Conservation (phyloP, 64 coral and sea anemone species). For the Dendronephthya gigantea region DNA sequence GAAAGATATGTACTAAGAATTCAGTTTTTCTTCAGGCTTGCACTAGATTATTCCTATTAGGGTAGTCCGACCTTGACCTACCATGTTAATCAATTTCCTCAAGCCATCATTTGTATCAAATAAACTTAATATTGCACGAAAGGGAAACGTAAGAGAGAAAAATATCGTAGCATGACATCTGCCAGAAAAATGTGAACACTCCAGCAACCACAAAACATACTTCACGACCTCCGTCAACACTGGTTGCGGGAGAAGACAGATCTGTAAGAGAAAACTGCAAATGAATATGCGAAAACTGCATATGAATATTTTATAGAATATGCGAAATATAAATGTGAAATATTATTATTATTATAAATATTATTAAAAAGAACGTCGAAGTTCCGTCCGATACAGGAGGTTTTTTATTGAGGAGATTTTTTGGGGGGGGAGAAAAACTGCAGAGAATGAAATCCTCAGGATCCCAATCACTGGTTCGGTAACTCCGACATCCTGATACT, state of each 20-base stretch:
- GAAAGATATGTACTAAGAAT: background rate
- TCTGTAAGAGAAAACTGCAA: background rate
- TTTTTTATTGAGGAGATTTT: no score
- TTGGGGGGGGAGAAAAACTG: no score
- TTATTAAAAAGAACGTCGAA: no score
- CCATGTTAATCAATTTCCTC: conserved; percentile 73
- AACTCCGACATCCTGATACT: no score
- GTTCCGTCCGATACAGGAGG: no score
- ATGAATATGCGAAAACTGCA: no score
- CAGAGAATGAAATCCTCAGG: no score
- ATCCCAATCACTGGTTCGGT: no score
- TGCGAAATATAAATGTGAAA: no score
- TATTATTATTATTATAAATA: no score
- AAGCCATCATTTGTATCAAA: conserved; percentile 88
- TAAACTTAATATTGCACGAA: conserved; percentile 70
- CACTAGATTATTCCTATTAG: background rate
- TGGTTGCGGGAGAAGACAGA: conserved; percentile 68
- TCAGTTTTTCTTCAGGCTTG: background rate
- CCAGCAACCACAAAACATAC: conserved; percentile 76
- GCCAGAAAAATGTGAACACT: conserved; percentile 91
- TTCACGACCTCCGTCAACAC: conserved; percentile 82
- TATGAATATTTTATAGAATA: no score
- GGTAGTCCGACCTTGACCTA: conserved; percentile 34
- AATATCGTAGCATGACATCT: conserved; percentile 83
- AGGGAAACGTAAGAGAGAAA: conserved; percentile 77